Conservation (phyloP, 2,797 vertebrate species). For the Gephyroberyx darwinii region DNA sequence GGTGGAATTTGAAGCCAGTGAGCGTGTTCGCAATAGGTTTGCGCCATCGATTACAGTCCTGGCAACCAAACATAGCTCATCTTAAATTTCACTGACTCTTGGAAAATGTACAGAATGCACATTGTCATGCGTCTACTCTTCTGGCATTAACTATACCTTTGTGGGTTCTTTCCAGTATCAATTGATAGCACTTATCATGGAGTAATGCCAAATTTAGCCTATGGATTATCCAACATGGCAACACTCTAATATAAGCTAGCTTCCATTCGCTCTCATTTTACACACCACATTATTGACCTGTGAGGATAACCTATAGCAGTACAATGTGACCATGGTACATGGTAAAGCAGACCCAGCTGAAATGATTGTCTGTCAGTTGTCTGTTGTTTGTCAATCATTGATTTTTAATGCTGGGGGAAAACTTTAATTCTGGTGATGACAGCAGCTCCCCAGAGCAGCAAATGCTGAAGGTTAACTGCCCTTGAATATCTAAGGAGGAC, state of each 20-base stretch:
- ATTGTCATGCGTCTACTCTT: not conserved
- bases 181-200: not conserved
- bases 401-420: too few species aligned
- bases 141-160: not conserved
- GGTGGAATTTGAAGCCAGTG: not conserved
- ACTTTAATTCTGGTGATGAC: not conserved
- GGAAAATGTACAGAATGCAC: not conserved
- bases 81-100: not conserved
- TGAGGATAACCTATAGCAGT: not conserved
- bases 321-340: not conserved
- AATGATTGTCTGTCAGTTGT: too few species aligned
- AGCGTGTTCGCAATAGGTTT: not conserved
- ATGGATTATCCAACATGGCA: not conserved
- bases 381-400: too few species aligned
- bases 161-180: not conserved
- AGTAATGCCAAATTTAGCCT: not conserved
- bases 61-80: not conserved
- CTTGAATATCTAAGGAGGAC: not conserved
- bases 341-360: too few species aligned
- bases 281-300: conserved; percentile 1
- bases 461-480: too few species aligned
- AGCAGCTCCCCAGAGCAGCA: too few species aligned
- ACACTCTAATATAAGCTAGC: not conserved
- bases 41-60: not conserved
- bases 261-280: not conserved